A percentile compares a stretch with the other conserved stretches of the same genome.
These are phyloP conservation scores for Aphelocoma californica DNA, from an alignment of 2,797 vertebrate genomes.

Conservation along the genomic window DNA sequence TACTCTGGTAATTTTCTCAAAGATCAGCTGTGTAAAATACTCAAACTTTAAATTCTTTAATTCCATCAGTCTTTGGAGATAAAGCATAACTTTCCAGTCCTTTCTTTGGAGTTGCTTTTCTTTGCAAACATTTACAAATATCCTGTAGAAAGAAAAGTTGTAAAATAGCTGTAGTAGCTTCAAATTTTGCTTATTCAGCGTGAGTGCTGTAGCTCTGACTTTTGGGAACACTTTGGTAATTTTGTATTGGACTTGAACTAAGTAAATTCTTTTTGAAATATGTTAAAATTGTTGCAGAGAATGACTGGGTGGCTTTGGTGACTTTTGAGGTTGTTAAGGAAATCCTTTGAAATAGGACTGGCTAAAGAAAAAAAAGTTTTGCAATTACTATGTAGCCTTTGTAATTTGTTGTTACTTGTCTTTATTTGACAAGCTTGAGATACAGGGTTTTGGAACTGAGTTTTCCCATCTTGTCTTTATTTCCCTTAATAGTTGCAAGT, in stretches of 20 bases:
- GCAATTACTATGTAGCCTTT: neutral
- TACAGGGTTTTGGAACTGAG: neutral
- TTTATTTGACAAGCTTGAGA: neutral
- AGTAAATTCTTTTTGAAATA: neutral
- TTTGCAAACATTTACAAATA: neutral
- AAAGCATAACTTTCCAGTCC: neutral
- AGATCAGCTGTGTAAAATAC: neutral
- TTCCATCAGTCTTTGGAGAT: neutral
- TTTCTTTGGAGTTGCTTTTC: neutral
- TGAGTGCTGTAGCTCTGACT: neutral
- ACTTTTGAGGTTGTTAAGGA: neutral
- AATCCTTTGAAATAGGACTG: neutral
- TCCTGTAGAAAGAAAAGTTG: neutral
- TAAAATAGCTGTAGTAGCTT: neutral
- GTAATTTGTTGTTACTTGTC: neutral
- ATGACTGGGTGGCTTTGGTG: neutral
- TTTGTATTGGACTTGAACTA: neutral
- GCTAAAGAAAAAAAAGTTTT: neutral
- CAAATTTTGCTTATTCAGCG: neutral
- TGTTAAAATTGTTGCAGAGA: neutral
- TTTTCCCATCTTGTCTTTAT: neutral
- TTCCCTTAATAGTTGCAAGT: neutral
- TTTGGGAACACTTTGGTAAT: neutral
- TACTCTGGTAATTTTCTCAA: neutral
- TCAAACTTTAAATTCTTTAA: neutral